These are phyloP conservation scores for Amphibalanus amphitrite DNA, from an alignment of 1,140 invertebrate species.

Conservation along the genomic window DNA sequence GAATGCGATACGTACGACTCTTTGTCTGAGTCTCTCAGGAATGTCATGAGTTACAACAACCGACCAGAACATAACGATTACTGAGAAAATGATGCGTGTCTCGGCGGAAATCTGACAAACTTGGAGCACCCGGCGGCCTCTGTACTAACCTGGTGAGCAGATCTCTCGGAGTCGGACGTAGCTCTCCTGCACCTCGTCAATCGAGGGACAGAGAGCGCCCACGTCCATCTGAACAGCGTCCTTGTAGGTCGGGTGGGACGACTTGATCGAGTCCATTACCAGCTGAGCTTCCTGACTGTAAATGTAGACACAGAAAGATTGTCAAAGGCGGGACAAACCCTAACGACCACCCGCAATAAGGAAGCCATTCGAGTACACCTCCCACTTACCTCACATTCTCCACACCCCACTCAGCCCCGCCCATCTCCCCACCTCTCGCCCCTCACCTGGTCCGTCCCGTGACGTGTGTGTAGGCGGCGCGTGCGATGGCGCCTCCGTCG, in stretches of 20 bases:
- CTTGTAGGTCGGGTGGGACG: background rate
- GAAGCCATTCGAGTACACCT: too few relatives aligned
- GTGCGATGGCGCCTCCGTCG: background rate
- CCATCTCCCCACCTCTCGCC: too few relatives aligned
- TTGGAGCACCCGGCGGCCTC: too few relatives aligned
- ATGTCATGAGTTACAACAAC: too few relatives aligned
- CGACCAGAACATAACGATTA: too few relatives aligned
- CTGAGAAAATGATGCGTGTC: too few relatives aligned
- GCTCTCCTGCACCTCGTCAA: background rate
- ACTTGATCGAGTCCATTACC: background rate
- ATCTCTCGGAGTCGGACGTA: background rate
- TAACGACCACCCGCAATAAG: too few relatives aligned
- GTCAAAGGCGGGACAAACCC: background rate
- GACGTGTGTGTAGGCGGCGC: background rate
- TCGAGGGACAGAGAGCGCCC: background rate
- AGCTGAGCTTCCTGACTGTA: background rate
- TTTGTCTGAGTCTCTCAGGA: too few relatives aligned
- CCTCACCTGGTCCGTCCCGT: background rate
- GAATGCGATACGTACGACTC: too few relatives aligned
- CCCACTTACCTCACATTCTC: too few relatives aligned
- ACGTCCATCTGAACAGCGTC: background rate
- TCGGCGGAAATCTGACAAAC: too few relatives aligned
- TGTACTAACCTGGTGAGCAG: background rate
- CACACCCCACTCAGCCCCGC: too few relatives aligned
- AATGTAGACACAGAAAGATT: background rate